Evolutionary conservation across 2,888 invertebrate genomes (phyloP).

Genomic region (Tupiocoris notatus): DNA sequence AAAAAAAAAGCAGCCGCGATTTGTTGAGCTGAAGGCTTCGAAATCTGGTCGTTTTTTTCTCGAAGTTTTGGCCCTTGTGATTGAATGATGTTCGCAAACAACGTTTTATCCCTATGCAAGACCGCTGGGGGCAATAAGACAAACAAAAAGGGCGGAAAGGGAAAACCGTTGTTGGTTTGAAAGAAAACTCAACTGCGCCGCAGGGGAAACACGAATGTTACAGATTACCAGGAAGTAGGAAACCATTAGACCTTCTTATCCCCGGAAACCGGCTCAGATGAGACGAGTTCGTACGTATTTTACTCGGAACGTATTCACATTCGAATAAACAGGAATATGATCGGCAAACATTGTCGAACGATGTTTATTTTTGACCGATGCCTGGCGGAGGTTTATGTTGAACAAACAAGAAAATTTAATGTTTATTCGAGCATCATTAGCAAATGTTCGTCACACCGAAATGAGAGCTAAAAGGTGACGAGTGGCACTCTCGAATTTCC

Average conservation of each 20-base stretch:
- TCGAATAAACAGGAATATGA: no score
- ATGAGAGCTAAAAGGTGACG: no score
- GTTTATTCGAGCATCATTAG: no score
- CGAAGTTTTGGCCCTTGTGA: not conserved
- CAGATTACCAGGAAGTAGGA: not conserved
- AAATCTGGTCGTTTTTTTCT: not conserved
- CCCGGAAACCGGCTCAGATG: no score
- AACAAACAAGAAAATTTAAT: no score
- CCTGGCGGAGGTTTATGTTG: no score
- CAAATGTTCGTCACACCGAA: no score
- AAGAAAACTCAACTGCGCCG: not conserved
- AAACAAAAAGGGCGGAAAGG: conserved; percentile 10
- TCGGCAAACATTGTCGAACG: no score
- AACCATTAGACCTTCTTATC: not conserved
- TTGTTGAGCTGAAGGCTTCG: not conserved
- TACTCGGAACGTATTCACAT: no score
- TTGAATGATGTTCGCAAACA: conserved; percentile 32
- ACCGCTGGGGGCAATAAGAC: conserved; percentile 18
- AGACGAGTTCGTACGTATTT: no score
- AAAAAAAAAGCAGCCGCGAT: not conserved
- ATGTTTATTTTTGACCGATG: no score
- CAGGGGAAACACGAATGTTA: not conserved
- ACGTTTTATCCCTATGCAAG: conserved; percentile 16
- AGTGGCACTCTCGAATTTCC: no score
- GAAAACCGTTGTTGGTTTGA: not conserved